phyloP scores from a whole-genome alignment of 2,113 vertebrate genomes.

The Myotis yumanensis region DNA sequence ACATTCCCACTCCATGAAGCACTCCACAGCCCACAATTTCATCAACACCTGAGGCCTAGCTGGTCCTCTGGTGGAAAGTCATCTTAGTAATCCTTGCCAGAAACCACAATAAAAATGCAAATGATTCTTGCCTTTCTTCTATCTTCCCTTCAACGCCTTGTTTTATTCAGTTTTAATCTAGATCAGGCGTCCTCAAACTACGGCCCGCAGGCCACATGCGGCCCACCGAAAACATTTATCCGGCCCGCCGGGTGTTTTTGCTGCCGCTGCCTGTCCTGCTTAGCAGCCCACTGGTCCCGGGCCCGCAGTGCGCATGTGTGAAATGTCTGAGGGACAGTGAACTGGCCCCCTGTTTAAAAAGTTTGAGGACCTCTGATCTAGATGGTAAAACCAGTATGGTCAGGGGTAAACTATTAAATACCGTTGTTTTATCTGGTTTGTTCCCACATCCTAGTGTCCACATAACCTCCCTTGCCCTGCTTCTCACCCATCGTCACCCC shows the following conservation, averaged over 20 bases:
- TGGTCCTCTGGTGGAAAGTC: neutral
- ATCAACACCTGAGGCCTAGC: neutral
- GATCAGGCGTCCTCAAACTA: no score
- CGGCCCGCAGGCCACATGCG: no score
- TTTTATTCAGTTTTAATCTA: neutral
- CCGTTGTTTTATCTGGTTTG: neutral
- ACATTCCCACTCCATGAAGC: neutral
- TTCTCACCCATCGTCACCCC: neutral
- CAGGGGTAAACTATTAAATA: neutral
- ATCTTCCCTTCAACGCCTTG: neutral
- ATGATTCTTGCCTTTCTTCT: neutral
- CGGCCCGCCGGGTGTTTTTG: no score
- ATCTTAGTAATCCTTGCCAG: neutral
- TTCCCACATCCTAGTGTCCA: rapidly evolving
- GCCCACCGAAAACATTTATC: no score
- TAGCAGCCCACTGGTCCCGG: no score
- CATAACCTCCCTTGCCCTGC: rapidly evolving
- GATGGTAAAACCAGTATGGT: neutral
- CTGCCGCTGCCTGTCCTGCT: no score
- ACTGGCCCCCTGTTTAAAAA: no score
- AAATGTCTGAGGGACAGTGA: no score
- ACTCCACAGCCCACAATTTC: rapidly evolving
- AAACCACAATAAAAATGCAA: neutral
- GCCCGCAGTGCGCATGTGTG: no score
- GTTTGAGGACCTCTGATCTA: neutral